Percentiles rank a stretch among this genome's conserved stretches.
These are phyloP conservation scores for Blastomussa wellsi DNA, from an alignment of 92 coral and sea anemone species.

Conservation along the genomic window DNA sequence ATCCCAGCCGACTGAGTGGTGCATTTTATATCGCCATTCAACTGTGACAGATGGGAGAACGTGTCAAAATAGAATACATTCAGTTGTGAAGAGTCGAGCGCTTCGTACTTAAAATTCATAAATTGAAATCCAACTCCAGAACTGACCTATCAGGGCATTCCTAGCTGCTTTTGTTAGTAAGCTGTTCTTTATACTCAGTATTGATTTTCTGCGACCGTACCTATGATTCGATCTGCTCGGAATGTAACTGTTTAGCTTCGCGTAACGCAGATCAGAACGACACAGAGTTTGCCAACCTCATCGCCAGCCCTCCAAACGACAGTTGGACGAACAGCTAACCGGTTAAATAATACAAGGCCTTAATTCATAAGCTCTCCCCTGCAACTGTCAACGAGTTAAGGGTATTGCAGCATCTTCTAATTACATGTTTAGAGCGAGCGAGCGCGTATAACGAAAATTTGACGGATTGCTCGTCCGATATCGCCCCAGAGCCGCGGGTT, in stretches of 20 bases:
- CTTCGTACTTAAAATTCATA: constrained; percentile 55
- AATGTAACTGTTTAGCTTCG: constrained; percentile 31
- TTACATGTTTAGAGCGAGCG: constrained; percentile 12
- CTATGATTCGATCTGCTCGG: constrained; percentile 42
- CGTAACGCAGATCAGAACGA: constrained; percentile 13
- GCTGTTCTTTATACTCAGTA: constrained; percentile 43
- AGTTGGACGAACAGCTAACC: constrained; percentile 1
- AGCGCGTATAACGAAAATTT: constrained; percentile 12
- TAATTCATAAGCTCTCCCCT: background rate
- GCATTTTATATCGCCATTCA: constrained; percentile 30
- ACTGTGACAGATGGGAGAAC: constrained; percentile 45
- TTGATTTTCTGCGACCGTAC: constrained; percentile 35
- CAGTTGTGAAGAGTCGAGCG: constrained; percentile 27
- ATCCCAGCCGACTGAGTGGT: background rate
- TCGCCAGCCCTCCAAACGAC: constrained; percentile 14
- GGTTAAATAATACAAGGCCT: background rate
- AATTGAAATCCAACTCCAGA: constrained; percentile 53
- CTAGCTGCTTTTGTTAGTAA: constrained; percentile 57
- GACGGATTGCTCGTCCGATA: constrained; percentile 8
- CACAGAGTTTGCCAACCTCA: background rate
- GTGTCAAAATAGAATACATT: constrained; percentile 31
- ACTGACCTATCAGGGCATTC: constrained; percentile 55
- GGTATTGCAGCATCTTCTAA: constrained; percentile 2
- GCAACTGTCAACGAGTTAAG: constrained; percentile 31
- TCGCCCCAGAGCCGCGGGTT: constrained; percentile 1